These are phyloP conservation scores for Micrastur ruficollis DNA, from an alignment of 2,797 vertebrate genomes.

Conservation along the genomic window DNA sequence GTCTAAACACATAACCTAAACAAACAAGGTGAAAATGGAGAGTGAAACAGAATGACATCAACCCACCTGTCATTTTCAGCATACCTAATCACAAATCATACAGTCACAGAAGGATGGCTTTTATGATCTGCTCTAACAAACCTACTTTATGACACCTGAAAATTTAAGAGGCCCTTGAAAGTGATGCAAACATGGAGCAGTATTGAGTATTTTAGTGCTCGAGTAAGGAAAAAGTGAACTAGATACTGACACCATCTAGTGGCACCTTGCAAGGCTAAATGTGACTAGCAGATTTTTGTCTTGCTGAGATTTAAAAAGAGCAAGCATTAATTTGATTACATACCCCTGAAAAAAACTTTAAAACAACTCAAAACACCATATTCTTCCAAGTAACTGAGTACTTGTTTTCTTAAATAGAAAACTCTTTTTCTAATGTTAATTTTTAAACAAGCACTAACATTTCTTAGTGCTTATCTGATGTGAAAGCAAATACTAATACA, in stretches of 20 bases:
- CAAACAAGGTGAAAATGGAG: background rate
- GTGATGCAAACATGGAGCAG: background rate
- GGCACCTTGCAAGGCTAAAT: constrained; percentile 27
- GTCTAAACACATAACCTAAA: background rate
- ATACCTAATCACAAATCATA: background rate
- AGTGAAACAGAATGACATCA: background rate
- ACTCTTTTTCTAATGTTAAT: background rate
- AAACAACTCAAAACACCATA: background rate
- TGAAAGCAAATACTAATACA: background rate
- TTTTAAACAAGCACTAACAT: background rate
- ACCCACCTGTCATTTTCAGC: background rate
- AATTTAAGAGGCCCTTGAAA: background rate
- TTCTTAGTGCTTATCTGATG: background rate
- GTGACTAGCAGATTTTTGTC: background rate
- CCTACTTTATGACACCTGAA: background rate
- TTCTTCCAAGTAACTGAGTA: background rate
- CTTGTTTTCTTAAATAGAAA: background rate
- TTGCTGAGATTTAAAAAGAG: background rate
- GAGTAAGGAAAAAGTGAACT: background rate
- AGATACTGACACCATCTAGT: constrained; percentile 67
- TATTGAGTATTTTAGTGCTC: background rate
- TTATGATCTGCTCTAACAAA: background rate
- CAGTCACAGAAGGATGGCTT: background rate
- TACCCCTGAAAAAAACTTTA: background rate
- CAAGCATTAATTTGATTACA: background rate